A percentile compares a stretch with the other conserved stretches of the same genome.
Evolutionary conservation across 1,140 invertebrate genomes (phyloP).

Genomic region (Lethrus apterus): DNA sequence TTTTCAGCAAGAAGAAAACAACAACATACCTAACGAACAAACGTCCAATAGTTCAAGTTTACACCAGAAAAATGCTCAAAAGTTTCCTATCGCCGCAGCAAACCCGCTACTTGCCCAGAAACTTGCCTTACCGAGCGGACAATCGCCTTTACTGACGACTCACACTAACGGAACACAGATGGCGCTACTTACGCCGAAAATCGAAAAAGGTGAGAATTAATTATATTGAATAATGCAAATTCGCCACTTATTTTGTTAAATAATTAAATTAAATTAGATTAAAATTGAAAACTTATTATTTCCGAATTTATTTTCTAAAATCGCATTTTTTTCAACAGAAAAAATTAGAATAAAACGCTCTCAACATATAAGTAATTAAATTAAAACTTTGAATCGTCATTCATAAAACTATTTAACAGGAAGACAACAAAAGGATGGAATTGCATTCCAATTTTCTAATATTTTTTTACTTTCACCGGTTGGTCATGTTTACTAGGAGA

Average conservation of each 20-base stretch:
- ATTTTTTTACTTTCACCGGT: too few relatives aligned
- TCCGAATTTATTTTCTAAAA: slow-evolving; percentile 9
- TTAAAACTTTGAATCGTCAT: too few relatives aligned
- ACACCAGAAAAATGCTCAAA: slow-evolving; percentile 41
- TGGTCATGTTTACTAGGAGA: too few relatives aligned
- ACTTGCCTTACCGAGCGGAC: slow-evolving; percentile 44
- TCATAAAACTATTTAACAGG: too few relatives aligned
- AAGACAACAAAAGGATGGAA: too few relatives aligned
- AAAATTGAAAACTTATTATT: slow-evolving; percentile 14
- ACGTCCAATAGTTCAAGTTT: slow-evolving; percentile 24
- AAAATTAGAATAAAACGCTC: too few relatives aligned
- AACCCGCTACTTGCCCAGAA: slow-evolving; percentile 70
- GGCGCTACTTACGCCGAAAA: slow-evolving; percentile 38
- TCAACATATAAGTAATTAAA: too few relatives aligned
- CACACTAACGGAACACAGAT: slow-evolving; percentile 27
- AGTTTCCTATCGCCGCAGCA: slow-evolving; percentile 72
- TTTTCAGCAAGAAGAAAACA: slow-evolving; percentile 43
- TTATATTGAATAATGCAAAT: background rate
- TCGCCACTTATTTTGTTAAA: slow-evolving; percentile 2
- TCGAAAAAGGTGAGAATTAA: slow-evolving; percentile 38
- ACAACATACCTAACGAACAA: slow-evolving; percentile 34
- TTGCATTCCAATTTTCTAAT: too few relatives aligned
- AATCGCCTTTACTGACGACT: slow-evolving; percentile 17
- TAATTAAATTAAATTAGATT: slow-evolving; percentile 2
- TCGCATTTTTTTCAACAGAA: too few relatives aligned